Conservation (phyloP, 2,797 vertebrate genomes). For the Huso huso region DNA sequence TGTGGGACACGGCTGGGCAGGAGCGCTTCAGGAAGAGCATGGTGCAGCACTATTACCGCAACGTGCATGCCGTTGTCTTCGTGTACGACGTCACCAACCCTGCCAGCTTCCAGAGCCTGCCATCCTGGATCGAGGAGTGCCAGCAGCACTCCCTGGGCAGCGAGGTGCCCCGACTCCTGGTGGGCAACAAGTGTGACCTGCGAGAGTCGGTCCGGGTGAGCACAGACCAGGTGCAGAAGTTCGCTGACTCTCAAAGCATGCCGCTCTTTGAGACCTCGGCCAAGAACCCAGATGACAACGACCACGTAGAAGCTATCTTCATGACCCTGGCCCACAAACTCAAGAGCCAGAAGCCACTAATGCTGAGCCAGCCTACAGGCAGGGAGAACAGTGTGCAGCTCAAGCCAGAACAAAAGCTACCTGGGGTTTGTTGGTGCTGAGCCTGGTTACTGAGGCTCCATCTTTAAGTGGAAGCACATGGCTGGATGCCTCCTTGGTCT, state of each 20-base stretch:
- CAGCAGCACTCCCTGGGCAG: slow-evolving; percentile 72
- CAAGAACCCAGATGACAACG: slow-evolving; percentile 74
- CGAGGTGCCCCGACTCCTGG: slow-evolving; percentile 81
- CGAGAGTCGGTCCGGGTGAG: slow-evolving; percentile 62
- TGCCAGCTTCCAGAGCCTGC: slow-evolving; percentile 73
- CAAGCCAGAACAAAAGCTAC: slow-evolving; percentile 54
- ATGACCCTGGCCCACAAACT: slow-evolving; percentile 75
- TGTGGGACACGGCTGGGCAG: slow-evolving; percentile 95
- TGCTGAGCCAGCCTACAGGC: slow-evolving; percentile 66
- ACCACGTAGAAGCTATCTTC: slow-evolving; percentile 84
- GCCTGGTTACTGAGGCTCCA: neutral
- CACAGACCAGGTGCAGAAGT: slow-evolving; percentile 75
- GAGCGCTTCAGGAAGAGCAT: slow-evolving; percentile 95
- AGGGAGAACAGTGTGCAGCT: slow-evolving; percentile 33
- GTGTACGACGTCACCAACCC: slow-evolving; percentile 83
- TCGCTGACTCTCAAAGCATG: slow-evolving; percentile 83
- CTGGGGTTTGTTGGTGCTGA: slow-evolving; percentile 59
- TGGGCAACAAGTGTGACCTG: slow-evolving; percentile 91
- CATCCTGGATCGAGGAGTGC: slow-evolving; percentile 86
- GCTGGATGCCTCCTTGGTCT: too few species aligned
- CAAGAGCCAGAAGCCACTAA: slow-evolving; percentile 70
- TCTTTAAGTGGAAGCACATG: too few species aligned
- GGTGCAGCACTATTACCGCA: slow-evolving; percentile 96
- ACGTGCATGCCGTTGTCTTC: slow-evolving; percentile 86
- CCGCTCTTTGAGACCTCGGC: slow-evolving; percentile 87